phyloP scores from a whole-genome alignment of 1,140 invertebrate species.

The Cheumatopsyche charites region DNA sequence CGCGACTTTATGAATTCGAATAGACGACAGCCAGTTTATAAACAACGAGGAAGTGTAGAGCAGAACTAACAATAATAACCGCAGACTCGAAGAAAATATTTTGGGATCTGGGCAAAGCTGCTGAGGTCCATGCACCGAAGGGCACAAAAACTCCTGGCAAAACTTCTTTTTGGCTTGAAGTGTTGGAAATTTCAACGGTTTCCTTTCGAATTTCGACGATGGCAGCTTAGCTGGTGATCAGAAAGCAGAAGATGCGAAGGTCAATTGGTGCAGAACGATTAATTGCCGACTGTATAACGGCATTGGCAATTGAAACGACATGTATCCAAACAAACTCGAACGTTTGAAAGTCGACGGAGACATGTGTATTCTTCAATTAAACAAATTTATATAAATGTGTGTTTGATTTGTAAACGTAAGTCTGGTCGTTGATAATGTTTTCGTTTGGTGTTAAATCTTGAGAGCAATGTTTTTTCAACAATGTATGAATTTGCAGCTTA shows the following conservation, averaged over 20 bases:
- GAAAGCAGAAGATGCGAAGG: background rate
- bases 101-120: conserved; percentile 14
- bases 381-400: no score
- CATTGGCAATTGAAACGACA: conserved; percentile 8
- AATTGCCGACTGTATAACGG: background rate
- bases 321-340: background rate
- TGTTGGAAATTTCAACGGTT: background rate
- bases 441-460: no score
- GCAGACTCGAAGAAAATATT: background rate
- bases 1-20: no score
- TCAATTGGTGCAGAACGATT: conserved; percentile 6
- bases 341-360: no score
- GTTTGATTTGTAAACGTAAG: no score
- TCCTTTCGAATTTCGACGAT: background rate
- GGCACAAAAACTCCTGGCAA: conserved; percentile 17
- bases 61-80: background rate
- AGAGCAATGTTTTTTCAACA: no score
- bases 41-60: background rate
- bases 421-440: no score
- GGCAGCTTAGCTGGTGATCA: background rate
- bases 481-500: no score
- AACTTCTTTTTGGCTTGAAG: background rate
- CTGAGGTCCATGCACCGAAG: conserved; percentile 15
- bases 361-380: no score
- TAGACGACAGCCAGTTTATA: background rate